Evolutionary conservation across 2,113 vertebrate genomes (phyloP), one percentile per base, ranked within the genome.

Genomic region (Clarias batrachus): DNA sequence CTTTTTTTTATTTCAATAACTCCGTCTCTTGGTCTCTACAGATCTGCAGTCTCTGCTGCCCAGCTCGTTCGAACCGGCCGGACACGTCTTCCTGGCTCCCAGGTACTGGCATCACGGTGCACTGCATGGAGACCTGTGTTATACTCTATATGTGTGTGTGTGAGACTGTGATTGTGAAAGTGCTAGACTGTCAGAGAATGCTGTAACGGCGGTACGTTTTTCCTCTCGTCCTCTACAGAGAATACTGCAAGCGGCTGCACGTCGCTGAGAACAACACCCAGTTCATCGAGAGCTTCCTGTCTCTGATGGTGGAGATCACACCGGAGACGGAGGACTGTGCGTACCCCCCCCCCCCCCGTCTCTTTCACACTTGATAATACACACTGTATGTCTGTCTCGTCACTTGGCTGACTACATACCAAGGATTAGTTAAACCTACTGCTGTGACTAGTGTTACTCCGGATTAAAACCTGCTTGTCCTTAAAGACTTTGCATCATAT

Each of bases 21-120:
- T 30, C 37, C 23, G 1, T 33, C 33, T 48, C 3, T 19, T 59
- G 95, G 92, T 96, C 89, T 94, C 95, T 91, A 21, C 95, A 99
- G 98, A 99, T 96, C 97, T 99, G 96, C 98, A 99, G 96, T 98
- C 96, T 88, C 93, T 99, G 96, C 95, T 99, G 92, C 98, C 97
- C 90, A 97, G 96, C 96, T 97, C 95, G 89, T 99, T 98, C 95
- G 98, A 99, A 92, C 96, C 97, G 89, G 96, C 97, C 86, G 98
- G 98, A 92, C 98, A 98, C 82, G 97, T 99, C 91, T 99, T 99
- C 95, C 96, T 99, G 94, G 98, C 98, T 91, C 98, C 98, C 89
- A 98, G 98, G 98, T 99, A 96, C 93, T 30, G 41, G 19, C 27
- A 79, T 33, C 27, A 37, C 33, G 54, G 52, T 27, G 25, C 9